Percentiles rank a stretch among this genome's conserved stretches.
Conservation (phyloP, 2,888 invertebrate species). For the Cremastinae sp. region DNA sequence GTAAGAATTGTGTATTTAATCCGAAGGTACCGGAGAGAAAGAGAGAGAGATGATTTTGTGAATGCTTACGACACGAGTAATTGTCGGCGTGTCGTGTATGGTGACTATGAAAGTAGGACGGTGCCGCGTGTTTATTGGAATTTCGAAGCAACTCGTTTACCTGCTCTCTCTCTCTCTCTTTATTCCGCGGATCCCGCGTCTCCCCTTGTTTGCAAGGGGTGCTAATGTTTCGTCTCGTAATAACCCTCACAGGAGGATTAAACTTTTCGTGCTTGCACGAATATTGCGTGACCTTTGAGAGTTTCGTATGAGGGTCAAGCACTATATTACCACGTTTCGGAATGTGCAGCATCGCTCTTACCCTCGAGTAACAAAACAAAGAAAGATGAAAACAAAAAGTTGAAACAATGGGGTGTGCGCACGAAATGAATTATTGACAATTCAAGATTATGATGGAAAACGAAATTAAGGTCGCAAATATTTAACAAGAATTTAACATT, state of each 20-base stretch:
- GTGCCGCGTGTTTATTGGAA: slow-evolving; percentile 39
- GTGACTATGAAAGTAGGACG: slow-evolving; percentile 31
- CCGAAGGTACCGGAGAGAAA: slow-evolving; percentile 18
- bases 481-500: background rate
- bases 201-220: slow-evolving; percentile 26
- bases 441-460: too few species aligned
- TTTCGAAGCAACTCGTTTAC: slow-evolving; percentile 28
- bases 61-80: slow-evolving; percentile 53
- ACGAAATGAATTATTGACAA: too few species aligned
- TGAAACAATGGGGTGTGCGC: background rate
- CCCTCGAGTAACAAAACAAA: background rate
- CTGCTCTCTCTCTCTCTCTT: background rate
- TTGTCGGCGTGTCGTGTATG: slow-evolving; percentile 55
- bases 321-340: slow-evolving; percentile 45
- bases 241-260: slow-evolving; percentile 48
- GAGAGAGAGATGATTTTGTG: slow-evolving; percentile 36
- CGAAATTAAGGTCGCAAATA: background rate
- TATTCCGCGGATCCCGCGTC: background rate
- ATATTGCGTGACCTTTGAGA: slow-evolving; percentile 61
- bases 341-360: slow-evolving; percentile 35
- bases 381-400: background rate
- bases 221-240: slow-evolving; percentile 46
- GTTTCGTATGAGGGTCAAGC: slow-evolving; percentile 62
- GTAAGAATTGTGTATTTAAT: background rate
- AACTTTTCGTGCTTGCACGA: slow-evolving; percentile 56